Evolutionary conservation across 1,140 invertebrate species (phyloP), one percentile per base, ranked within the genome.

Genomic region (Drosophila repleta): DNA sequence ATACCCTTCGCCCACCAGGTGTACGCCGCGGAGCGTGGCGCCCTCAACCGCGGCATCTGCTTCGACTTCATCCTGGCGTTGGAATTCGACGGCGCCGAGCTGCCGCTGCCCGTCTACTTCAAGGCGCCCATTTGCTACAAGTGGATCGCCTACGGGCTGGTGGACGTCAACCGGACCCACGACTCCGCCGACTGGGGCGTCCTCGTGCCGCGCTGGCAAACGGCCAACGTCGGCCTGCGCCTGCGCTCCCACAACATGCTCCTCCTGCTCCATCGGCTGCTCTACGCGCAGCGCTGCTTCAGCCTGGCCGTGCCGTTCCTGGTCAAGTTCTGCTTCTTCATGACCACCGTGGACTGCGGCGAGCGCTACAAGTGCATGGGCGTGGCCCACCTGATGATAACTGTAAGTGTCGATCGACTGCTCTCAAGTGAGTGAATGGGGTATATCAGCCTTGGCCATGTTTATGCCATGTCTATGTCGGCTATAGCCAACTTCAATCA

Each of bases 51-150:
- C 0, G 48, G 41, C 39, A 76, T 84, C 1, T 55, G 77, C 43
- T 67, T 80, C 11, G 80, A 84, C 7, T 84, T 84, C 8, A 63
- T 80, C 0, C 21, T 84, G 51, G 80, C 73, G 0, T 0, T 85
- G 6, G 68, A 21, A 4, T 85, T 84, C 20, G 37, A 74, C 24
- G 65, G 65, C 0, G 45, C 20, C 6, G 58, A 53, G 3, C 0
- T 53, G 7, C 53, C 49, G 1, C 15, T 85, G 35, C 81, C 80
- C 0, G 1, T 45, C 0, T 76, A 69, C 15, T 84, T 45, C 18
- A 7, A 67, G 0, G 64, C 65, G 0, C 68, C 68, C 6, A 35
- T 66, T 4, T 24, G 21, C 26, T 13, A 61, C 6, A 68, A 69
- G 1, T 84, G 80, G 80, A 13, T 76, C 13, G 80, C 80, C 45